Base-by-base conservation (phyloP, 1,140 invertebrate species). In the Pseudomyrmex flavicornis region DNA sequence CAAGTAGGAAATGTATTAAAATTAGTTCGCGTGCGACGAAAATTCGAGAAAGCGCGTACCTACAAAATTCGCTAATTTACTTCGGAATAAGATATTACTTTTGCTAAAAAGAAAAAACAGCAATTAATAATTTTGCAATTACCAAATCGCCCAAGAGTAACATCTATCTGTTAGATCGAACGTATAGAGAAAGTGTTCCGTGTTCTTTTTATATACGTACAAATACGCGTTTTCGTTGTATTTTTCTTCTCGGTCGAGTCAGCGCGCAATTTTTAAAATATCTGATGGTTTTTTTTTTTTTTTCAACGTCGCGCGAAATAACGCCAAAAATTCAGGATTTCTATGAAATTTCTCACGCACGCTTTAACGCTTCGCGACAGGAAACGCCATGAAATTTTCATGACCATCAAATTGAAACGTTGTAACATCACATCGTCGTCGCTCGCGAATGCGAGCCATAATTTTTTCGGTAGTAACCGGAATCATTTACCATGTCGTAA, bases 331-430 rank as follows among this genome's bases (percentile, higher is more conserved):
- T 26, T 9, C 44, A 13, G 20, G 48, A 70, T 48, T 69, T 69
- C 20, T 69, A 69, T 12, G 15, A 17, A 58, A 59, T 70, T n/a
- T 59, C 35, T 35, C 65, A 17, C 17, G 20, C 10, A 5, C 65
- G 35, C 65, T 79, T 76, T 69, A 69, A 79, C 65, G 44, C 52
- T 48, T 48, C 65, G 15, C 0, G 35, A n/a, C 63, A 69, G 65
- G 8, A 59, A 70, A 58, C 52, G 35, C 44, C 65, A 17, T 3
- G 20, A 20, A 48, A 79, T 70, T 79, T 79, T 69, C 65, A 79
- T 58, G 20, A 70, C 35, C 58, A 59, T 69, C 52, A 58, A 79
- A 69, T 69, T 44, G 65, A 35, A 26, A 79, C 20, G 44, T 58
- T 58, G 17, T 44, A 70, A 79, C 65, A 79, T 17, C 63, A 46